A percentile compares a stretch with the other conserved stretches of the same genome.
Conservation (phyloP, 2,113 vertebrate species). For the Ictalurus furcatus region DNA sequence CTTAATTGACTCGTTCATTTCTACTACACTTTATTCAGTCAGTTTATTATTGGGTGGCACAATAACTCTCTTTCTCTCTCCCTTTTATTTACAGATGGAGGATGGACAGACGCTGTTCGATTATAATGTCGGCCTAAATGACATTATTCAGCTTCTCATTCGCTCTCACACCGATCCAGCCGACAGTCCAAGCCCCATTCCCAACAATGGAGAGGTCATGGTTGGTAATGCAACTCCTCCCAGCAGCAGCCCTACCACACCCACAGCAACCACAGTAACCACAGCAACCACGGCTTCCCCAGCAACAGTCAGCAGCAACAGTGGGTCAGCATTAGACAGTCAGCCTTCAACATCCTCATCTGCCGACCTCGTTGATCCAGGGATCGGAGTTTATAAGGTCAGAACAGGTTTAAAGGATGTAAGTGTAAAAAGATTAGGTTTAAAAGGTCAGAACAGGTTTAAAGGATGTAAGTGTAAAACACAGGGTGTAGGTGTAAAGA, state of each 20-base stretch:
- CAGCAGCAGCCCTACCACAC: slow-evolving; percentile 33
- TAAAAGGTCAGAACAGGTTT: neutral
- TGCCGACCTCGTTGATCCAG: slow-evolving; percentile 83
- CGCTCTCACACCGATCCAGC: slow-evolving; percentile 86
- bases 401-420: slow-evolving; percentile 33
- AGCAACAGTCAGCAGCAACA: slow-evolving; percentile 72
- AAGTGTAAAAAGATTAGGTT: neutral
- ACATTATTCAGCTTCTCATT: slow-evolving; percentile 96
- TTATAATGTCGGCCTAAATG: slow-evolving; percentile 96
- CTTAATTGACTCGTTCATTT: neutral
- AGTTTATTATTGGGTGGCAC: neutral
- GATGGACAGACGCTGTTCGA: slow-evolving; percentile 98
- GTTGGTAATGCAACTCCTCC: slow-evolving; percentile 59
- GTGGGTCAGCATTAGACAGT: slow-evolving; percentile 72
- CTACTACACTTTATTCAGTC: neutral
- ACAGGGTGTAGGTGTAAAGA: neutral
- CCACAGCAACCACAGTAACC: slow-evolving; percentile 53
- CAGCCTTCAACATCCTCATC: slow-evolving; percentile 86
- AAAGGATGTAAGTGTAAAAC: neutral
- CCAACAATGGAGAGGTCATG: slow-evolving; percentile 74
- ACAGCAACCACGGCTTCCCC: slow-evolving; percentile 51
- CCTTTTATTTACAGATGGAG: slow-evolving; percentile 79
- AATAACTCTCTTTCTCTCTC: neutral
- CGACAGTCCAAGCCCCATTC: slow-evolving; percentile 68
- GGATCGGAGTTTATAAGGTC: slow-evolving; percentile 93